Percentiles rank a stretch among this genome's conserved stretches.
Evolutionary conservation across 2,113 vertebrate genomes (phyloP).

Genomic region (Psophia crepitans): DNA sequence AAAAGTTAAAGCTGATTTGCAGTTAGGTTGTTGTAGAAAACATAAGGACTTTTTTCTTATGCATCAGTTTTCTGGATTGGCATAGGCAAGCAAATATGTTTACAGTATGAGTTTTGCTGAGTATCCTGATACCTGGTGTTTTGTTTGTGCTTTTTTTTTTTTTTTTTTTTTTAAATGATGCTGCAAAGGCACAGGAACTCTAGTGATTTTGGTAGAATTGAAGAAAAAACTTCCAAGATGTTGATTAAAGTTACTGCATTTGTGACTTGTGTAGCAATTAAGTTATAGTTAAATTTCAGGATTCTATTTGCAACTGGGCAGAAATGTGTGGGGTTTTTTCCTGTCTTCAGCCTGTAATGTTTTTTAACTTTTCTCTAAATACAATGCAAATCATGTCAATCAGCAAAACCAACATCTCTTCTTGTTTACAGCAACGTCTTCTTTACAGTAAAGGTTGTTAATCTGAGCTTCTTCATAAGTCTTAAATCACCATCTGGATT

Average conservation of each 20-base stretch:
- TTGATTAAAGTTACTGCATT: background rate
- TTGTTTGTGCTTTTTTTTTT: too few relatives aligned
- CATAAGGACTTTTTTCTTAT: background rate
- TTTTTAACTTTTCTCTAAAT: background rate
- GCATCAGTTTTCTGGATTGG: background rate
- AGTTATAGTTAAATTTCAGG: background rate
- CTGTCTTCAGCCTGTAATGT: background rate
- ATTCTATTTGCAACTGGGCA: background rate
- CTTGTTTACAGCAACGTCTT: too few relatives aligned
- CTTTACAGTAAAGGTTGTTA: background rate
- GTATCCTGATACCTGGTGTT: accelerated
- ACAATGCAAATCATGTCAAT: background rate
- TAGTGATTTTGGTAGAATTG: background rate
- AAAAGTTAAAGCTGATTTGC: background rate
- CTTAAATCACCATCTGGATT: background rate
- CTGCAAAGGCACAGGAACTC: background rate
- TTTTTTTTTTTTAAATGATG: background rate
- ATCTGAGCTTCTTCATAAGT: background rate
- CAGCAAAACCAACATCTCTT: background rate
- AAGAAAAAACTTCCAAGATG: background rate
- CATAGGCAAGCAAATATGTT: background rate
- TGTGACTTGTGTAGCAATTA: background rate
- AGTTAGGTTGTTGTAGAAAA: background rate
- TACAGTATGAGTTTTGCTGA: background rate
- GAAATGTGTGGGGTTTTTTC: background rate